These are phyloP conservation scores for Psilopsiagon aymara DNA, from an alignment of 2,113 vertebrate species.

Conservation along the genomic window DNA sequence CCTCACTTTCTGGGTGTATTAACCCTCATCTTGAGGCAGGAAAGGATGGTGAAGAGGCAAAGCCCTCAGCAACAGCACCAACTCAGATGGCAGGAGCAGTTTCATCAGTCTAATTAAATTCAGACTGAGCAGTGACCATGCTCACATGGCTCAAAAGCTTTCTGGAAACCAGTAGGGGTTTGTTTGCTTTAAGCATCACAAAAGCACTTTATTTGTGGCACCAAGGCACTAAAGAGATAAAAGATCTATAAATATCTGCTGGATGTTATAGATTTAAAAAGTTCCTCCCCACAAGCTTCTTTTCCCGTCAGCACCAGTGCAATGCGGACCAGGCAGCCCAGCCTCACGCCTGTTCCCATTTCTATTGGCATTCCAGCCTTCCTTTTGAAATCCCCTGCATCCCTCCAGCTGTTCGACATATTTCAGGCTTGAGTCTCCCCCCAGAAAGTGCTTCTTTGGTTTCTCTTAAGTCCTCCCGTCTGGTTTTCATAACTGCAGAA, in stretches of 20 bases:
- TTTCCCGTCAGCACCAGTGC: neutral
- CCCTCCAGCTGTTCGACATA: slow-evolving; percentile 43
- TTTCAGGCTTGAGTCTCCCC: neutral
- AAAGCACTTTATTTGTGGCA: neutral
- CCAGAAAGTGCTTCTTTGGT: neutral
- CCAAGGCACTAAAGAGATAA: neutral
- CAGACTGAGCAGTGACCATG: accelerated
- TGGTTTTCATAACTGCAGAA: neutral
- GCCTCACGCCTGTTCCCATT: neutral
- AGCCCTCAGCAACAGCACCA: neutral
- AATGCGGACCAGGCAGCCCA: accelerated
- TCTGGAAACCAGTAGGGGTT: neutral
- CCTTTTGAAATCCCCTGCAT: slow-evolving; percentile 16
- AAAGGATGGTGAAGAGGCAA: neutral
- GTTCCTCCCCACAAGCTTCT: accelerated
- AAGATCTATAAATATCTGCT: slow-evolving; percentile 23
- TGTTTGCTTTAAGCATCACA: neutral
- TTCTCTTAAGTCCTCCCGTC: neutral
- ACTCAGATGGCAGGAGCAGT: accelerated
- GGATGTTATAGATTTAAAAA: neutral
- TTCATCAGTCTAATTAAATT: neutral
- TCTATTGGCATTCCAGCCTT: neutral
- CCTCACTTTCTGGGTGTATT: neutral
- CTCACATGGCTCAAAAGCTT: neutral
- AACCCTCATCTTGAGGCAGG: neutral